Conservation (phyloP, 2,888 invertebrate species). For the Sinhomidia bicolor region DNA sequence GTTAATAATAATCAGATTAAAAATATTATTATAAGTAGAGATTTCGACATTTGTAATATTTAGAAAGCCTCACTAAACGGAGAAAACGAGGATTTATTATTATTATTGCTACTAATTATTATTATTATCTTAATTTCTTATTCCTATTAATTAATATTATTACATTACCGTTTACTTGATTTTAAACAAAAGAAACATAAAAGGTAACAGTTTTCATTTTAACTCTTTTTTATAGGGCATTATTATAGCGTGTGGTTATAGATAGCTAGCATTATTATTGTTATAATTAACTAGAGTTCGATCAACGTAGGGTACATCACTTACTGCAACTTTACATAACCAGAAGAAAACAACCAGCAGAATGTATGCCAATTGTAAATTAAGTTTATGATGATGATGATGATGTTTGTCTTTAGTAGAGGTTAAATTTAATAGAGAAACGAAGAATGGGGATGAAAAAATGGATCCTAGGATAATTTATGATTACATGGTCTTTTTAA, state of each 20-base stretch:
- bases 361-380: slow-evolving; percentile 77
- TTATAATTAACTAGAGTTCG: slow-evolving; percentile 2
- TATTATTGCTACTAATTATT: slow-evolving; percentile 25
- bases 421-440: slow-evolving; percentile 53
- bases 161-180: slow-evolving; percentile 2
- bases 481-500: slow-evolving; percentile 72
- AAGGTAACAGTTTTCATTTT: slow-evolving; percentile 51
- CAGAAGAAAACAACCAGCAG: slow-evolving; percentile 75
- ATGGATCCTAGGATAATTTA: slow-evolving; percentile 73
- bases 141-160: background rate
- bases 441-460: slow-evolving; percentile 33
- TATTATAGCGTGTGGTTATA: slow-evolving; percentile 41
- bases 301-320: slow-evolving; percentile 65
- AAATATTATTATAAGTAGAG: slow-evolving; percentile 64
- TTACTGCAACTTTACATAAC: slow-evolving; percentile 67
- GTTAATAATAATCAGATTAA: slow-evolving; percentile 67
- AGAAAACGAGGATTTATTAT: slow-evolving; percentile 15
- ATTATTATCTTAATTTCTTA: background rate
- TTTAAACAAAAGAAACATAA: background rate
- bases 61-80: slow-evolving; percentile 18
- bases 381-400: slow-evolving; percentile 68
- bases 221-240: slow-evolving; percentile 55
- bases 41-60: slow-evolving; percentile 4
- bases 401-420: slow-evolving; percentile 63
- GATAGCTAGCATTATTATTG: too few species aligned